Percentiles rank a stretch among this genome's conserved stretches.
Conservation (phyloP, 2,888 invertebrate genomes). For the Poecilus cupreus region DNA sequence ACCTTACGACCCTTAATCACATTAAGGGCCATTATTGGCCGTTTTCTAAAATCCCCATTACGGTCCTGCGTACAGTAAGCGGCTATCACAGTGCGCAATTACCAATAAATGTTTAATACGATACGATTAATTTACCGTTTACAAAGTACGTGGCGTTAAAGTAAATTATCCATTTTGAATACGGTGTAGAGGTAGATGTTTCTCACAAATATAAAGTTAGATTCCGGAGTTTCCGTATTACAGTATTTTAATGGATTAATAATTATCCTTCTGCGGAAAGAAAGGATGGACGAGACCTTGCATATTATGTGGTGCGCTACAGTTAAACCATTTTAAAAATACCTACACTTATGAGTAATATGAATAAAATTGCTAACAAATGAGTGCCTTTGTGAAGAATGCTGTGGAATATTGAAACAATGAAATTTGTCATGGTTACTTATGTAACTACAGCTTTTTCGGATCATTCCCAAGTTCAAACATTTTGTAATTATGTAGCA, state of each 20-base stretch:
- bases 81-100: neutral
- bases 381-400: neutral
- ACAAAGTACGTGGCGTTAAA: neutral
- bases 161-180: slow-evolving; percentile 37
- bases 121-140: slow-evolving; percentile 47
- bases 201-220: slow-evolving; percentile 49
- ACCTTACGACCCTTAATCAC: neutral
- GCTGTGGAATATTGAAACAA: neutral
- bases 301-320: neutral
- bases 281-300: slow-evolving; percentile 35
- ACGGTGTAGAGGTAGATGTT: neutral
- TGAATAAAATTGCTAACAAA: slow-evolving; percentile 37
- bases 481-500: no score
- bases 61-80: neutral
- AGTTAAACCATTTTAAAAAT: neutral
- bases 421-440: neutral
- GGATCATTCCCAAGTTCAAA: no score
- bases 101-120: slow-evolving; percentile 45
- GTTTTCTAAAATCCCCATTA: neutral
- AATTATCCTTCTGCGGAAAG: slow-evolving; percentile 30
- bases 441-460: no score
- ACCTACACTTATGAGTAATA: slow-evolving; percentile 37
- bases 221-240: slow-evolving; percentile 47
- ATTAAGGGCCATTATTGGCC: no score
- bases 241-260: slow-evolving; percentile 47